phyloP scores from a whole-genome alignment of 2,888 invertebrate species.

The Aelia acuminata region DNA sequence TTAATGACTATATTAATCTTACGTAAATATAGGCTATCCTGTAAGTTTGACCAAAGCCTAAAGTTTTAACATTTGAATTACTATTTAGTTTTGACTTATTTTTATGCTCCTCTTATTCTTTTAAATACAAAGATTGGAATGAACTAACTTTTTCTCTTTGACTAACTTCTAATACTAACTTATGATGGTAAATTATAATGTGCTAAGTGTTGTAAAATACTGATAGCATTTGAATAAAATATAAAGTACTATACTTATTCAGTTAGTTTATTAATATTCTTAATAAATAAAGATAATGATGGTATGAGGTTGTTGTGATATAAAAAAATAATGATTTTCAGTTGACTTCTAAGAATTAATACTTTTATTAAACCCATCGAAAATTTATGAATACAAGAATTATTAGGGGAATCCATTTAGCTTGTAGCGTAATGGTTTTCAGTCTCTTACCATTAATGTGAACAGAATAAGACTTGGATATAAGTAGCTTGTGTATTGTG shows the following conservation, averaged over 20 bases:
- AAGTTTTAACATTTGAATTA: not conserved
- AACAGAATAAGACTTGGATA: not conserved
- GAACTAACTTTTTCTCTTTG: not conserved
- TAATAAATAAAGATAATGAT: not conserved
- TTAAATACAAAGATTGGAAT: not conserved
- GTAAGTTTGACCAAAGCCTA: conserved; percentile 8
- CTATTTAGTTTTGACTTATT: not conserved
- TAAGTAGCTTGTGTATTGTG: conserved; percentile 24
- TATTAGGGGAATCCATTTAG: not conserved
- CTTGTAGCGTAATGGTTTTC: not conserved
- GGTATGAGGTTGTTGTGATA: not conserved
- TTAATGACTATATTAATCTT: conserved; percentile 23
- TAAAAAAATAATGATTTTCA: not conserved
- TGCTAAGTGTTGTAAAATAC: not conserved
- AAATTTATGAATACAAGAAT: not conserved
- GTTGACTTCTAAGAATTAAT: not conserved
- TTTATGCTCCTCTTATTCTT: not conserved
- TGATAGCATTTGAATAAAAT: not conserved
- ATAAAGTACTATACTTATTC: not conserved
- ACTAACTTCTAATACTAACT: not conserved
- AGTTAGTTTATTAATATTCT: not conserved
- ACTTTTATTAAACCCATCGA: not conserved
- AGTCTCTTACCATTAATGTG: not conserved
- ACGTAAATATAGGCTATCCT: conserved; percentile 1
- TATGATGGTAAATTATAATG: not conserved